A percentile compares a stretch with the other conserved stretches of the same genome.
These are phyloP conservation scores for Dynastes tityus DNA, from an alignment of 2,888 invertebrate species.

Conservation along the genomic window DNA sequence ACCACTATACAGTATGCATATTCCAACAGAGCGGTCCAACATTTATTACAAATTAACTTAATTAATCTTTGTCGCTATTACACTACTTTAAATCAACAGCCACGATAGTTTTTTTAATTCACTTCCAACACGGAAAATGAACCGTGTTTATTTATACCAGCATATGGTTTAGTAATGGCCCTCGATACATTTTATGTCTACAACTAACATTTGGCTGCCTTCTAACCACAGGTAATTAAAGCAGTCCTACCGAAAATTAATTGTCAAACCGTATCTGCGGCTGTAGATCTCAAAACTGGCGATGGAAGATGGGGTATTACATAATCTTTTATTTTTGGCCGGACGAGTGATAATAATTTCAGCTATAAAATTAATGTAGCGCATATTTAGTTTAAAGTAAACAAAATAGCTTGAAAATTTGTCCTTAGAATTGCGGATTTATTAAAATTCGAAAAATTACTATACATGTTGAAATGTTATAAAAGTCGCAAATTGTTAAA, in stretches of 20 bases:
- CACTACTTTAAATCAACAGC: neutral
- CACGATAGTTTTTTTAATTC: neutral
- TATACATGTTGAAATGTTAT: no score
- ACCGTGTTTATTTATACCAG: conserved; percentile 15
- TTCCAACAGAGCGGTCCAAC: no score
- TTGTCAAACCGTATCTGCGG: conserved; percentile 12
- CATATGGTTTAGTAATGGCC: conserved; percentile 21
- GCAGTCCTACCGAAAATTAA: conserved; percentile 29
- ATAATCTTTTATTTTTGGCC: neutral
- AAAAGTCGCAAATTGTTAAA: no score
- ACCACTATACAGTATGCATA: no score
- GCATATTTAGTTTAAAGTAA: no score
- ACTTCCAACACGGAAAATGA: neutral
- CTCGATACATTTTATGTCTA: conserved; percentile 21
- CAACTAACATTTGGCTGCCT: conserved; percentile 23
- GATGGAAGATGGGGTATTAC: neutral
- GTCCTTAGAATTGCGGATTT: no score
- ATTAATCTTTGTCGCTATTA: neutral
- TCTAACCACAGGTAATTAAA: conserved; percentile 32
- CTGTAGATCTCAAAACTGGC: conserved; percentile 14
- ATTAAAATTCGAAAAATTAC: no score
- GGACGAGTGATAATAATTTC: neutral
- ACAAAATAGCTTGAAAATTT: no score
- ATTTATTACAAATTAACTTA: neutral
- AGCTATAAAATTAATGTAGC: no score